A percentile compares a stretch with the other conserved stretches of the same genome.
phyloP scores from a whole-genome alignment of 2,888 invertebrate genomes.

The Tribolium freemani region DNA sequence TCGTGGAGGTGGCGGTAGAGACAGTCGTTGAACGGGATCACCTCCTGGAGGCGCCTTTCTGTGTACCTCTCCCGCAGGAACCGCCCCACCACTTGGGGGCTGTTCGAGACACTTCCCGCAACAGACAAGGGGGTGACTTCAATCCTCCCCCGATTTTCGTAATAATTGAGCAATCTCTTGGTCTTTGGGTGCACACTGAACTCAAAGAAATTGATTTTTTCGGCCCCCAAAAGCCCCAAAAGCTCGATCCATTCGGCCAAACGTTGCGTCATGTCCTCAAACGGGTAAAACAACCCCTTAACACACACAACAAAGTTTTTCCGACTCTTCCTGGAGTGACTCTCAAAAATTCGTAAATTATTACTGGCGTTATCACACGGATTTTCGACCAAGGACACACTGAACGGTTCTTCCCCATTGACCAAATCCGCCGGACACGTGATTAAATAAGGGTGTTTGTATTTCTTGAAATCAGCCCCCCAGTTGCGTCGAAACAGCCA shows the following conservation, averaged over 20 bases:
- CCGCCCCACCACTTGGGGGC: slow-evolving; percentile 84
- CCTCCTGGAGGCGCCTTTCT: slow-evolving; percentile 90
- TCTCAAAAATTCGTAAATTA: slow-evolving; percentile 82
- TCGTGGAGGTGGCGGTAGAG: slow-evolving; percentile 88
- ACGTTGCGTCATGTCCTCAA: slow-evolving; percentile 83
- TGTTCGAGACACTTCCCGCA: slow-evolving; percentile 88
- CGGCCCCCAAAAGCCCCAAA: slow-evolving; percentile 85
- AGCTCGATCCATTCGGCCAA: slow-evolving; percentile 94
- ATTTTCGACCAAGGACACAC: slow-evolving; percentile 85
- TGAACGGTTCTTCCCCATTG: slow-evolving; percentile 70
- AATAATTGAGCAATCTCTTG: slow-evolving; percentile 76
- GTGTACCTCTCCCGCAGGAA: slow-evolving; percentile 87
- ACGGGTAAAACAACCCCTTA: slow-evolving; percentile 89
- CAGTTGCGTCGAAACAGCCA: slow-evolving; percentile 91
- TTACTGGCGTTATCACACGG: slow-evolving; percentile 86
- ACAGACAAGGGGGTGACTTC: slow-evolving; percentile 71
- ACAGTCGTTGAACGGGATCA: slow-evolving; percentile 95
- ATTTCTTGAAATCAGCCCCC: slow-evolving; percentile 88
- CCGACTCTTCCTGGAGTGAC: slow-evolving; percentile 75
- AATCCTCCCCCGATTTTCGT: slow-evolving; percentile 64
- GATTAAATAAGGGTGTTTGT: slow-evolving; percentile 88
- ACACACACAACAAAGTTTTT: slow-evolving; percentile 90
- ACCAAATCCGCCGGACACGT: slow-evolving; percentile 82
- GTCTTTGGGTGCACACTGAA: slow-evolving; percentile 90
- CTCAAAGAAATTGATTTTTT: slow-evolving; percentile 90